phyloP scores from a whole-genome alignment of 2,888 invertebrate species.

The Drosophila melanocephala region DNA sequence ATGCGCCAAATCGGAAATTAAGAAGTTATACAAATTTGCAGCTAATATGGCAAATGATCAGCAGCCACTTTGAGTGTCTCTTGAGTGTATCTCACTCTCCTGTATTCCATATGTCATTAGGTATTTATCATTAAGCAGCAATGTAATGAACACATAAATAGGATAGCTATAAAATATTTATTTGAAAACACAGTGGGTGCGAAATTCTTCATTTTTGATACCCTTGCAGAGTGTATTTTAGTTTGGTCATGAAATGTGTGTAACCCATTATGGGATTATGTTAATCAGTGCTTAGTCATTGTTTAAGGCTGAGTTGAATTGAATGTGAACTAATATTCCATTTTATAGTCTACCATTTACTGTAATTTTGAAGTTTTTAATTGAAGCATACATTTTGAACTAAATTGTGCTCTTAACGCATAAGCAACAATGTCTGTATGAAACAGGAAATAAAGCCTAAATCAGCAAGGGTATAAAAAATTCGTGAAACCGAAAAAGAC shows the following conservation, averaged over 20 bases:
- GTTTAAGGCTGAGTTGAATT: not conserved
- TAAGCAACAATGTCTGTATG: not conserved
- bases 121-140: not conserved
- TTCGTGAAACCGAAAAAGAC: not conserved
- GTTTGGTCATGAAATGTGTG: not conserved
- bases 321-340: not conserved
- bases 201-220: not conserved
- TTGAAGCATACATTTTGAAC: not conserved
- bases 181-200: not conserved
- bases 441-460: not conserved
- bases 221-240: not conserved
- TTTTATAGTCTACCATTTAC: not conserved
- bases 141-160: not conserved
- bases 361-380: not conserved
- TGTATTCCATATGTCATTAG: not conserved
- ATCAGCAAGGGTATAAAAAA: not conserved
- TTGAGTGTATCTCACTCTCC: not conserved
- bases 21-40: slow-evolving; percentile 38
- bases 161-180: not conserved
- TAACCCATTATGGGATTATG: not conserved
- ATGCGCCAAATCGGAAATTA: slow-evolving; percentile 33
- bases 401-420: not conserved
- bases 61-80: slow-evolving; percentile 1
- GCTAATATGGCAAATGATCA: slow-evolving; percentile 10
- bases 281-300: not conserved